Evolutionary conservation across 1,140 invertebrate species (phyloP).

Genomic region (Chymomyza costata): DNA sequence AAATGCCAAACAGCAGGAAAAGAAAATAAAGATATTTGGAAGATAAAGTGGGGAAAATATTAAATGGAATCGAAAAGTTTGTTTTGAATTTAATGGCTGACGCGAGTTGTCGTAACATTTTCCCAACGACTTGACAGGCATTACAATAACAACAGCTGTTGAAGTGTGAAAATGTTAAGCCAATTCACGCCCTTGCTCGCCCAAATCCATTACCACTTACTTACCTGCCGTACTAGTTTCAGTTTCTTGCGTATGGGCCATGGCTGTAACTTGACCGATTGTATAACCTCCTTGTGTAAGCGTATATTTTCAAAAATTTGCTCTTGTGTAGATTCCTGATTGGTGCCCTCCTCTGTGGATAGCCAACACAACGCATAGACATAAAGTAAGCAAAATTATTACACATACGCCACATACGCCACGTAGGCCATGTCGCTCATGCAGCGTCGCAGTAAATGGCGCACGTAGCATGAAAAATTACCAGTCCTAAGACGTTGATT

Average conservation of each 20-base stretch:
- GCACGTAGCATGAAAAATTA: slow-evolving; percentile 60
- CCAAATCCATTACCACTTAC: slow-evolving; percentile 80
- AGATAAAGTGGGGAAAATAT: slow-evolving; percentile 21
- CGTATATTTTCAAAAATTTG: slow-evolving; percentile 94
- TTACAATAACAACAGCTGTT: not conserved
- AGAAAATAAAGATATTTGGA: slow-evolving; percentile 1
- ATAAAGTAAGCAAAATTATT: too few species aligned
- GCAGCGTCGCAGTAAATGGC: slow-evolving; percentile 21
- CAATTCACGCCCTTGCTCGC: slow-evolving; percentile 67
- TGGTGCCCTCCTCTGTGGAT: slow-evolving; percentile 81
- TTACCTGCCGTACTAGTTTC: slow-evolving; percentile 85
- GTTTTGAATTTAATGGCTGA: slow-evolving; percentile 48
- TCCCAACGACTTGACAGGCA: slow-evolving; percentile 41
- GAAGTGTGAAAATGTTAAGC: slow-evolving; percentile 41
- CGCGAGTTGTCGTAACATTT: slow-evolving; percentile 32
- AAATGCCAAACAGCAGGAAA: slow-evolving; percentile 39
- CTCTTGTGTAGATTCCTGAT: slow-evolving; percentile 82
- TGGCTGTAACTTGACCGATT: slow-evolving; percentile 91
- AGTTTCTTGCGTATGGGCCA: slow-evolving; percentile 92
- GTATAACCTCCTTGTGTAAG: slow-evolving; percentile 94
- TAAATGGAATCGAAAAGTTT: slow-evolving; percentile 63
- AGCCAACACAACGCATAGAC: slow-evolving; percentile 20
- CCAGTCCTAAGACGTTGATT: slow-evolving; percentile 46
- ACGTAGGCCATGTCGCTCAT: slow-evolving; percentile 9
- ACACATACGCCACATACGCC: slow-evolving; percentile 51